A percentile compares a stretch with the other conserved stretches of the same genome.
phyloP scores from a whole-genome alignment of 2,888 invertebrate species.

The Meghimatium bilineatum region DNA sequence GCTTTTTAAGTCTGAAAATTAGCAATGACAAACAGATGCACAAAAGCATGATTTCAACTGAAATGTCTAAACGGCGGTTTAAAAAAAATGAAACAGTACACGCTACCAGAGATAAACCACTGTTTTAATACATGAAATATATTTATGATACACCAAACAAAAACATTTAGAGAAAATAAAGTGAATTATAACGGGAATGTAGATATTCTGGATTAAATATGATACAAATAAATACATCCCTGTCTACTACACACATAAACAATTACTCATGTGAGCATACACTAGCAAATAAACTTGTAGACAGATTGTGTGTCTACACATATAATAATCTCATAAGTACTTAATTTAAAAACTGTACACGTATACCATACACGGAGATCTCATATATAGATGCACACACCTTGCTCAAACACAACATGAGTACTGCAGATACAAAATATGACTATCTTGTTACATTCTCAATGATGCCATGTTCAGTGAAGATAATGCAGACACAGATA shows the following conservation, averaged over 20 bases:
- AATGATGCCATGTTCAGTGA: neutral
- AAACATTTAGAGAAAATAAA: neutral
- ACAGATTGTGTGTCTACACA: neutral
- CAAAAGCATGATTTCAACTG: too few species aligned
- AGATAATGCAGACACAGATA: too few species aligned
- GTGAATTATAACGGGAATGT: neutral
- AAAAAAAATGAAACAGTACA: too few species aligned
- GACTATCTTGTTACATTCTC: neutral
- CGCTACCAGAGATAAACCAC: neutral
- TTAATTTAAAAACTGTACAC: neutral
- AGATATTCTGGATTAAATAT: neutral
- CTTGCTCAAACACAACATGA: neutral
- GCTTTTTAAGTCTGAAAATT: too few species aligned
- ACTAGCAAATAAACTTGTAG: neutral
- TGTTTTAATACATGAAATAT: conserved; percentile 1
- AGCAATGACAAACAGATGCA: too few species aligned
- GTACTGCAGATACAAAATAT: neutral
- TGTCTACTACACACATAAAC: neutral
- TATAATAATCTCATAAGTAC: neutral
- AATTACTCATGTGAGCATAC: neutral
- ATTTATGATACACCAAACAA: neutral
- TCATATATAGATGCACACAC: neutral
- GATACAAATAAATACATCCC: neutral
- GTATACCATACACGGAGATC: neutral
- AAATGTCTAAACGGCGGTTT: too few species aligned